These are phyloP conservation scores for Enteromius treurensis DNA, from an alignment of 2,797 vertebrate species.

Conservation along the genomic window DNA sequence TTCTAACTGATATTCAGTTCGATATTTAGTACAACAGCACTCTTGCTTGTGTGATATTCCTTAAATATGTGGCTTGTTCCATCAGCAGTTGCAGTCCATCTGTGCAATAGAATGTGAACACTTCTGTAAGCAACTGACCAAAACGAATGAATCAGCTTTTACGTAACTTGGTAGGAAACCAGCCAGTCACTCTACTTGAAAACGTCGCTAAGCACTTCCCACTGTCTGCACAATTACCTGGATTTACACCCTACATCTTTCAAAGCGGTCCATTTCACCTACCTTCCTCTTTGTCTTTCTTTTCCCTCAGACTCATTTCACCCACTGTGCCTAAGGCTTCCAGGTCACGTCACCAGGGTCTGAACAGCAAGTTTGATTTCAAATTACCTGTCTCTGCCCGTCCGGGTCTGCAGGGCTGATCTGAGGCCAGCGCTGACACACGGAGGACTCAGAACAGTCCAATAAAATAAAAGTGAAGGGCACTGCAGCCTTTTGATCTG, in stretches of 20 bases:
- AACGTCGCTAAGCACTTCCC: background rate
- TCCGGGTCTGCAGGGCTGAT: constrained; percentile 25
- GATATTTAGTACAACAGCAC: background rate
- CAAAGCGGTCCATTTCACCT: constrained; percentile 36
- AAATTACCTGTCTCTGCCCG: constrained; percentile 38
- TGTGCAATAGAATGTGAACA: background rate
- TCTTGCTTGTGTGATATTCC: background rate
- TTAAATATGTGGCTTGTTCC: background rate
- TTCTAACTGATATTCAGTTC: background rate
- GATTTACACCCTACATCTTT: constrained; percentile 46
- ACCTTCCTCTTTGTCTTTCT: constrained; percentile 21
- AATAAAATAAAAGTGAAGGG: constrained; percentile 47
- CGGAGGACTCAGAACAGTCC: background rate
- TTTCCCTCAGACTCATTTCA: constrained; percentile 19
- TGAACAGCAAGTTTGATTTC: constrained; percentile 45
- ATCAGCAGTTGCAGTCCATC: constrained; percentile 1
- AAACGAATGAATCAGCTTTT: constrained; percentile 14
- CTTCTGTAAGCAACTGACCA: constrained; percentile 3
- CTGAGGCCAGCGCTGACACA: constrained; percentile 24
- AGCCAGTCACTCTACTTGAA: constrained; percentile 8
- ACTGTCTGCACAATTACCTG: constrained; percentile 42
- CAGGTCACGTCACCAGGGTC: constrained; percentile 39
- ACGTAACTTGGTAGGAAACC: background rate
- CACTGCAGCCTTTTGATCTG: constrained; percentile 39
- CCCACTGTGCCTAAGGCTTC: constrained; percentile 24